Conservation (phyloP, 2,797 vertebrate species). For the Schizothorax lantsangensis region DNA sequence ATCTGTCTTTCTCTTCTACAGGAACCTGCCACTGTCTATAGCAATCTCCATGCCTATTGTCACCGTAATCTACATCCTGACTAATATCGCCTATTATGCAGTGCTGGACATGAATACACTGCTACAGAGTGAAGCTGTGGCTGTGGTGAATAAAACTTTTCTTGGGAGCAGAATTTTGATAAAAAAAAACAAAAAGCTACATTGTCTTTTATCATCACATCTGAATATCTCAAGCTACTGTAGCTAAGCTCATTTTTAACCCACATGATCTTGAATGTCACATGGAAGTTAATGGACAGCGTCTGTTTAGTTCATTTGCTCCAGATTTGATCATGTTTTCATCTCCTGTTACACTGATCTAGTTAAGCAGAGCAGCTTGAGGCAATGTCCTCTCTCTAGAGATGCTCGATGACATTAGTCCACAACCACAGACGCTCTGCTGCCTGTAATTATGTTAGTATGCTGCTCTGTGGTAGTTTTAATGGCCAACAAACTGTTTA, state of each 20-base stretch:
- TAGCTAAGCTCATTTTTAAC: background rate
- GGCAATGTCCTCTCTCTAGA: conserved; percentile 39
- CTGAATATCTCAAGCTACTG: background rate
- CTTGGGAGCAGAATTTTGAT: background rate
- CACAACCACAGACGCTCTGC: conserved; percentile 40
- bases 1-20: conserved; percentile 51
- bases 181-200: background rate
- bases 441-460: conserved; percentile 48
- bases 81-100: conserved; percentile 85
- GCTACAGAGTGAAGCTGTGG: conserved; percentile 81
- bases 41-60: conserved; percentile 87
- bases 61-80: conserved; percentile 85
- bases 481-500: background rate
- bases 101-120: conserved; percentile 79
- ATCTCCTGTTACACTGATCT: conserved; percentile 53
- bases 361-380: conserved; percentile 60
- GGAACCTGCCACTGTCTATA: conserved; percentile 83
- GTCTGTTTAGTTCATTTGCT: conserved; percentile 63
- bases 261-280: conserved; percentile 35
- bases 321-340: conserved; percentile 53
- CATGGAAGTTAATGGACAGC: conserved; percentile 56
- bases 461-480: conserved; percentile 9
- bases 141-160: conserved; percentile 78
- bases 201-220: background rate
- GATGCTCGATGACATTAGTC: conserved; percentile 47